Conservation (phyloP, 2,797 vertebrate genomes). For the Hipposideros larvatus region DNA sequence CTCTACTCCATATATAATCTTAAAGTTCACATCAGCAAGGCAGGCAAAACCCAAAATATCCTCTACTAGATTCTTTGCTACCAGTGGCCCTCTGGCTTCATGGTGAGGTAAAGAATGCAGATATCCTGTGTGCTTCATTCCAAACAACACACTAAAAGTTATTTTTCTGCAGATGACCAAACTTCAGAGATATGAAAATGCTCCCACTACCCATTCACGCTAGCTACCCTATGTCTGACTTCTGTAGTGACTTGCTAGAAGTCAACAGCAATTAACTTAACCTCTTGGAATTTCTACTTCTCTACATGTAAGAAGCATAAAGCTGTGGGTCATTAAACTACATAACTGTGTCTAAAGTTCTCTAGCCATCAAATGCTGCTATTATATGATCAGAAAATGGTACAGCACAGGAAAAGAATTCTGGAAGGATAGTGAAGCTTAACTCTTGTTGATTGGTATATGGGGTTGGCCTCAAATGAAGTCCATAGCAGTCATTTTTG, state of each 20-base stretch:
- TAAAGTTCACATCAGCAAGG: constrained; percentile 6
- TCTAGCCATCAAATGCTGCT: constrained; percentile 37
- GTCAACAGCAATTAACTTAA: constrained; percentile 50
- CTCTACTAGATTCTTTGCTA: not conserved
- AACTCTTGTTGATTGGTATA: not conserved
- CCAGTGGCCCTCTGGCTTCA: not conserved
- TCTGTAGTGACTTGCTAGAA: not conserved
- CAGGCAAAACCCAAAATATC: constrained; percentile 39
- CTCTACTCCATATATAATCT: too few relatives aligned
- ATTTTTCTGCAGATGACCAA: constrained; percentile 56
- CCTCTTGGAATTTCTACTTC: constrained; percentile 56
- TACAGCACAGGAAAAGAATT: not conserved
- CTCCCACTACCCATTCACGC: not conserved
- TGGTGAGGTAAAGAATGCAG: not conserved
- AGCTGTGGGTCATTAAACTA: constrained; percentile 35
- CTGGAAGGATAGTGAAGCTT: not conserved
- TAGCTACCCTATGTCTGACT: not conserved
- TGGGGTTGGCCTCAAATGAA: not conserved
- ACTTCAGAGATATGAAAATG: not conserved
- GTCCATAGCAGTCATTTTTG: not conserved
- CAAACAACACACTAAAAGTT: constrained; percentile 27
- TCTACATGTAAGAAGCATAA: constrained; percentile 41
- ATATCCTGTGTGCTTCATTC: not conserved
- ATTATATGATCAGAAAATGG: not conserved
- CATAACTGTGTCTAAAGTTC: constrained; percentile 9